Evolutionary conservation across 2,797 vertebrate genomes (phyloP), one percentile per base, ranked within the genome.

Genomic region (Hemitrygon akajei): DNA sequence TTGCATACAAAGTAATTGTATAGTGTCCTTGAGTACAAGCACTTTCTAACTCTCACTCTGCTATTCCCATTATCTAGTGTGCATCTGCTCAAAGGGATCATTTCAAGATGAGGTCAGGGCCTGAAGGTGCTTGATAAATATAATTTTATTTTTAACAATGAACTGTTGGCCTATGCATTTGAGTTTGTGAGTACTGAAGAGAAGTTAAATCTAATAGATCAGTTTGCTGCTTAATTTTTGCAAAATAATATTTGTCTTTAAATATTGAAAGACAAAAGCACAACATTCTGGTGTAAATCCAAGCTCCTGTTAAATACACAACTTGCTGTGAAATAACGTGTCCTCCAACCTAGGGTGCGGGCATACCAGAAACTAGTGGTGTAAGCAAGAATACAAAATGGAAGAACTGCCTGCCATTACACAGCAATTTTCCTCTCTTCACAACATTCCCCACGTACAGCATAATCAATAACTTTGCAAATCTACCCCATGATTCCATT

Each of bases 1-100:
- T 12, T n/a, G 30, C 16, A 86, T 60, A 63, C 27, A 63, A 84
- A 84, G 58, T 86, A 86, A 86, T 86, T 86, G 30, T 86, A 86
- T 86, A 86, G 30, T 60, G 82, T 86, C 82, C 82, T 86, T 86
- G 82, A 86, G 56, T 60, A 86, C 27, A 60, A 86, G 47, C 82
- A 5, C 82, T 60, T 60, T 86, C 60, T 63, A 63, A 6, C 82
- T 86, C 56, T 25, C 40, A 84, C 81, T 84, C 81, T 25, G 40
- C 27, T 7, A 5, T 86, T 86, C 82, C 14, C 82, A 86, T 86
- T 56, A 86, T 63, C 60, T 63, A n/a, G 11, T 63, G 58, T 60
- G 30, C 82, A 86, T 86, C 82, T 86, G 82, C 82, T 60, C 27
- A 63, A 58, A 56, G n/a, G 30, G 58, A 58, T 27, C 27, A 86